A percentile compares a stretch with the other conserved stretches of the same genome.
Conservation (phyloP, 1,140 invertebrate genomes). For the Drosophila pallidifrons region DNA sequence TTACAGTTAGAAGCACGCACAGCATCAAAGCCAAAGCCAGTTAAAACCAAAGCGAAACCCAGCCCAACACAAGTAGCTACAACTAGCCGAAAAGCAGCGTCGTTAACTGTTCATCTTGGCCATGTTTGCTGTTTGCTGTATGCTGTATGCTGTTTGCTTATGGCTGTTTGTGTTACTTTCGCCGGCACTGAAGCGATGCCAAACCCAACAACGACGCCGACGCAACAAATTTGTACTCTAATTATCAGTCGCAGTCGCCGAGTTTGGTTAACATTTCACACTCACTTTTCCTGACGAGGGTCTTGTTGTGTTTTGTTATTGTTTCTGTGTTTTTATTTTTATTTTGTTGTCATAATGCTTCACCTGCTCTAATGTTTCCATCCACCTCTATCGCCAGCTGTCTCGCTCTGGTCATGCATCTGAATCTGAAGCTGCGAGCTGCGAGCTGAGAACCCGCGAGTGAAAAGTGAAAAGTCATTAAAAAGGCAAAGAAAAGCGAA, state of each 20-base stretch:
- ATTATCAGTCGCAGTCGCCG: constrained; percentile 63
- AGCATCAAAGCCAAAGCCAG: neutral
- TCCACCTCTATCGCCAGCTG: neutral
- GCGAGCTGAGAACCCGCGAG: constrained; percentile 56
- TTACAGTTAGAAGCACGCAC: constrained; percentile 72
- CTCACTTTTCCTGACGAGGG: constrained; percentile 61
- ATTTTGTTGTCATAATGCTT: constrained; percentile 48
- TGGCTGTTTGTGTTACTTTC: constrained; percentile 58
- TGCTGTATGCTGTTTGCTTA: neutral
- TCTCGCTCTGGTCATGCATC: constrained; percentile 56
- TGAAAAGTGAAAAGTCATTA: constrained; percentile 78
- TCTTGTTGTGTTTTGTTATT: constrained; percentile 6
- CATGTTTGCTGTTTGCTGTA: constrained; percentile 3
- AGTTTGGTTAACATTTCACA: constrained; percentile 65
- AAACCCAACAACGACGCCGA: constrained; percentile 19
- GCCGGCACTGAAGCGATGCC: constrained; percentile 66
- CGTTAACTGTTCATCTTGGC: constrained; percentile 19
- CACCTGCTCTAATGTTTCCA: constrained; percentile 28
- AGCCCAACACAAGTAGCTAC: neutral
- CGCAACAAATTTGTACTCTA: constrained; percentile 74
- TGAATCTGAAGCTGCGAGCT: constrained; percentile 44
- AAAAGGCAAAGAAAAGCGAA: constrained; percentile 75
- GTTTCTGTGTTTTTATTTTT: too few species aligned
- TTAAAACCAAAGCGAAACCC: neutral
- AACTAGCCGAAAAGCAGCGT: constrained; percentile 2